Evolutionary conservation across 1,140 invertebrate genomes (phyloP), one percentile per base, ranked within the genome.

Genomic region (Drosophila virilis): DNA sequence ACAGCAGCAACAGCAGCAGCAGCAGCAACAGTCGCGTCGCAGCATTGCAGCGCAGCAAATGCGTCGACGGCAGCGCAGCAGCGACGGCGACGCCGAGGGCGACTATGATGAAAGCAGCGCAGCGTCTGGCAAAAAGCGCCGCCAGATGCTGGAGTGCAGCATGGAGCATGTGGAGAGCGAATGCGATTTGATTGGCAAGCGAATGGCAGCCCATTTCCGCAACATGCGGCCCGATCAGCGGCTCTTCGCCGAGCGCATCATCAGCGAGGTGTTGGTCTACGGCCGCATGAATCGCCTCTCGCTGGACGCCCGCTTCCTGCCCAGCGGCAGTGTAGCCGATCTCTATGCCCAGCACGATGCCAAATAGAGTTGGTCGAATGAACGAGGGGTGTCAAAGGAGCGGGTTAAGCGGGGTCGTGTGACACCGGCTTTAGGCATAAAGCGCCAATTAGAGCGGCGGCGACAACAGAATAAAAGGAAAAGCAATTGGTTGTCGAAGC

Each of bases 191-290:
- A 80, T 89, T 54, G 84, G 80, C 10, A 84, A 54, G 42, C 80
- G 84, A 3, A 84, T 88, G 80, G 84, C 84, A 1, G 67, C 73
- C 40, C 84, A 88, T 62, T 88, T 88, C 46, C 84, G 84, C 33
- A 80, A 89, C 22, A 88, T 88, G 80, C 69, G 68, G 10, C n/a
- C 69, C 22, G 80, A 88, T 59, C 84, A 88, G 50, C 66, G 85
- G 0, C 84, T 88, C 17, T 88, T 55, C 10, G 83, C 83, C 12
- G 83, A 86, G 33, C 61, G 83, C 55, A 89, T 88, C 46, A 88
- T 88, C 43, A 78, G 80, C 17, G 85, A 88, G 33, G 84, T 88
- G 46, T 52, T 88, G 1, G 74, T 88, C 35, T 88, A 70, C 32
- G 84, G 84, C 1, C 80, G 84, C 3, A 80, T 88, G 80, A 80